Percentiles rank a stretch among this genome's conserved stretches.
These are phyloP conservation scores for Myopa tessellatipennis DNA, from an alignment of 2,888 invertebrate genomes.

Conservation along the genomic window DNA sequence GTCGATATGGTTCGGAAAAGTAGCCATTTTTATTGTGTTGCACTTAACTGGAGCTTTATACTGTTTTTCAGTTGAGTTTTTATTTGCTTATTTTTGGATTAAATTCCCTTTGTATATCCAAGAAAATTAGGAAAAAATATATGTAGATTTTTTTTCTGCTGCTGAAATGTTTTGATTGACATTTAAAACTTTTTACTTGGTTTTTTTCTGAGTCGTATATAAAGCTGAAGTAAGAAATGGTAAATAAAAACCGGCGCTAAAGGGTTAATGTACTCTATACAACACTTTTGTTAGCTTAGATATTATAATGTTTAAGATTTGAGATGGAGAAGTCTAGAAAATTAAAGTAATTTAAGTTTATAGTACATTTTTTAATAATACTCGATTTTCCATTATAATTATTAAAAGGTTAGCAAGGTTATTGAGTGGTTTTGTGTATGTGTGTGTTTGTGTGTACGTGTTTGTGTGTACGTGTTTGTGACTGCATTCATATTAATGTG, in stretches of 20 bases:
- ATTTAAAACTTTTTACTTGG: constrained; percentile 20
- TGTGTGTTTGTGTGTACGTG: constrained; percentile 11
- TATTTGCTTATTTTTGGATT: not conserved
- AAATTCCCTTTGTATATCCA: constrained; percentile 20
- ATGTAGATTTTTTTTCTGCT: constrained; percentile 7
- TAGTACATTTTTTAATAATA: too few species aligned
- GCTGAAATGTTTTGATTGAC: constrained; percentile 20
- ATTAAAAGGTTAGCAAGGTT: not conserved
- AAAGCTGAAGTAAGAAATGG: too few species aligned
- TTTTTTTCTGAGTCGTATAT: too few species aligned
- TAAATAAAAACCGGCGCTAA: too few species aligned
- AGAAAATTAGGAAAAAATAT: constrained; percentile 21
- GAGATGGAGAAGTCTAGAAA: too few species aligned
- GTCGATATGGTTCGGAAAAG: constrained; percentile 81
- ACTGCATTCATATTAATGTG: constrained; percentile 8
- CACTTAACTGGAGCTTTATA: not conserved
- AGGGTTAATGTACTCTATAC: too few species aligned
- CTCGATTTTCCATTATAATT: too few species aligned
- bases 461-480: not conserved
- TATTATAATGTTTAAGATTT: too few species aligned
- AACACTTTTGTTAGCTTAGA: too few species aligned
- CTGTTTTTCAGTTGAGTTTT: not conserved
- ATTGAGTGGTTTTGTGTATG: not conserved
- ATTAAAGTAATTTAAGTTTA: too few species aligned
- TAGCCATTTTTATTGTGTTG: constrained; percentile 72